phyloP scores from a whole-genome alignment of 2,797 vertebrate genomes.

The Ataeniobius toweri region DNA sequence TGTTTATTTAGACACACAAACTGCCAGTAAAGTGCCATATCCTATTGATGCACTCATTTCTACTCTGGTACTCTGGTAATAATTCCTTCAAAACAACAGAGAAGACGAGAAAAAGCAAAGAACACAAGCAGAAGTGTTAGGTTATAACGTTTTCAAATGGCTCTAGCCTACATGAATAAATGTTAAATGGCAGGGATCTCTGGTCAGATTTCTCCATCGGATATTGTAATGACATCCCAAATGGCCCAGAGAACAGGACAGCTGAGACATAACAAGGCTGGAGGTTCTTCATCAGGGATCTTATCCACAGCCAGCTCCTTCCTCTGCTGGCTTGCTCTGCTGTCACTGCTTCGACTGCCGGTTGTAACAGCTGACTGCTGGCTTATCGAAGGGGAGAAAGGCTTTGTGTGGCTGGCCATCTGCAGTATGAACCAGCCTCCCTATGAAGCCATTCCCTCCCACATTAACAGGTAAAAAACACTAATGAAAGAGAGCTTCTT shows the following conservation, averaged over 20 bases:
- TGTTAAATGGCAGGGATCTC: conserved; percentile 54
- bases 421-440: conserved; percentile 99
- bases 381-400: conserved; percentile 98
- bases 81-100: neutral
- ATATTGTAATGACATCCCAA: conserved; percentile 45
- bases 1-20: conserved; percentile 40
- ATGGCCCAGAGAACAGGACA: conserved; percentile 54
- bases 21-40: conserved; percentile 47
- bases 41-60: conserved; percentile 11
- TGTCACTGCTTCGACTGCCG: conserved; percentile 81
- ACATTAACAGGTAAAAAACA: conserved; percentile 86
- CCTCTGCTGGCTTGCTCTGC: conserved; percentile 83
- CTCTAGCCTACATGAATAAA: conserved; percentile 37
- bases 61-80: conserved; percentile 6
- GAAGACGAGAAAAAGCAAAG: neutral
- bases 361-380: conserved; percentile 91
- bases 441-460: conserved; percentile 93
- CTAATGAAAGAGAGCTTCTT: neutral
- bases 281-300: conserved; percentile 53
- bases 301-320: conserved; percentile 79
- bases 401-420: conserved; percentile 98
- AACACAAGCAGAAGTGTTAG: conserved; percentile 27
- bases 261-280: conserved; percentile 78
- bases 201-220: conserved; percentile 51
- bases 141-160: conserved; percentile 45